Evolutionary conservation across 2,113 vertebrate species (phyloP).

Genomic region (Brachypteracias leptosomus): DNA sequence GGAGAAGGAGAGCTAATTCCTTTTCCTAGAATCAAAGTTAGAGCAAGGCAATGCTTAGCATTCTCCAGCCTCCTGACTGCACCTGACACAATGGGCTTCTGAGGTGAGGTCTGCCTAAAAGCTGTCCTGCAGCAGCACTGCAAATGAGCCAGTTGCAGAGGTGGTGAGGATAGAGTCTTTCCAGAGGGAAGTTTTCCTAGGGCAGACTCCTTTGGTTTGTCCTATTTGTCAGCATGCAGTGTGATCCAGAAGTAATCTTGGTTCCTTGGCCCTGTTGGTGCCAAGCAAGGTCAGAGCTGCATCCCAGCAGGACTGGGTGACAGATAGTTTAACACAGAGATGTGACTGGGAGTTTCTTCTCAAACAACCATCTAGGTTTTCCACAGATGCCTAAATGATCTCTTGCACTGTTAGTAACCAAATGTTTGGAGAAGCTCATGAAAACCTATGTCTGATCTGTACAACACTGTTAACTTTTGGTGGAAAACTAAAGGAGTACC

Average conservation of each 20-base stretch:
- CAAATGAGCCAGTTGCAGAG: not conserved
- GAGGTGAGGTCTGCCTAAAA: not conserved
- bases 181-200: not conserved
- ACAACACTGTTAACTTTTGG: not conserved
- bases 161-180: too few relatives aligned
- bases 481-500: not conserved
- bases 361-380: not conserved
- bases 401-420: not conserved
- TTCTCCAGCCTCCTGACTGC: not conserved
- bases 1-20: not conserved
- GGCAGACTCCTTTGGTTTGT: not conserved
- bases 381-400: not conserved
- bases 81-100: accelerated
- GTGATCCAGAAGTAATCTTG: not conserved
- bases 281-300: not conserved
- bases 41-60: not conserved
- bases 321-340: too few relatives aligned
- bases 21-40: not conserved
- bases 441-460: too few relatives aligned
- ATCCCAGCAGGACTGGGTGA: not conserved
- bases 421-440: not conserved
- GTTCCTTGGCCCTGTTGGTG: not conserved
- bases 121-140: not conserved
- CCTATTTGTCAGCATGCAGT: not conserved
- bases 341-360: not conserved